These are phyloP conservation scores for Petrolisthes manimaculis DNA, from an alignment of 2,888 invertebrate genomes.

Conservation along the genomic window DNA sequence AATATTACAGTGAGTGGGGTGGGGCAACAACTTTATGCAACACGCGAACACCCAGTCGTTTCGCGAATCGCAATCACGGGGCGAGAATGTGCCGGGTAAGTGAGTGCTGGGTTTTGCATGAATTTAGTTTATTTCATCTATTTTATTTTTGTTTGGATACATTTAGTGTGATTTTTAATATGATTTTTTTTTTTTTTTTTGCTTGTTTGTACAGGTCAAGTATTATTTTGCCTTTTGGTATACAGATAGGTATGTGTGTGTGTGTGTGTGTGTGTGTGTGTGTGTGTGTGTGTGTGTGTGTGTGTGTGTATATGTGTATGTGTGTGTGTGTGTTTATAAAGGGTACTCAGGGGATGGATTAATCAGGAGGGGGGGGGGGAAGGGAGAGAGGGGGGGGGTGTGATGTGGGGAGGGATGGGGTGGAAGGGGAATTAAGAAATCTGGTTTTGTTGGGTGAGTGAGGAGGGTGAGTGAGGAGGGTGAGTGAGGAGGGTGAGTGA, in stretches of 20 bases:
- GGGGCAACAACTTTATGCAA: too few species aligned
- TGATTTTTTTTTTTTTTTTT: too few species aligned
- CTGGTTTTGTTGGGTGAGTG: not conserved
- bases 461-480: not conserved
- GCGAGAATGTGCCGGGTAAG: too few species aligned
- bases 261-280: not conserved
- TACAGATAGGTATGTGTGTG: not conserved
- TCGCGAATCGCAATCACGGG: too few species aligned
- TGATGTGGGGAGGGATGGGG: not conserved
- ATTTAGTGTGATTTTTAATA: too few species aligned
- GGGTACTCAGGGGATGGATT: not conserved
- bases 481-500: not conserved
- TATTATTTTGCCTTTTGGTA: not conserved
- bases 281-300: conserved; percentile 1
- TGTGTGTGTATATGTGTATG: not conserved
- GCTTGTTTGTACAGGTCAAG: too few species aligned
- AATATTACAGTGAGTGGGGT: too few species aligned
- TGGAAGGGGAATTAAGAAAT: not conserved
- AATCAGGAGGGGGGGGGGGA: not conserved
- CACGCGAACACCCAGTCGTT: too few species aligned
- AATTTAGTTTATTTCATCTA: not conserved
- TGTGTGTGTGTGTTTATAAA: not conserved
- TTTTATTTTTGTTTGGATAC: too few species aligned
- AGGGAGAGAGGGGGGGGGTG: not conserved
- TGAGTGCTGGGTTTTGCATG: not conserved